Percentiles rank a stretch among this genome's conserved stretches.
Evolutionary conservation across 2,797 vertebrate genomes (phyloP).

Genomic region (Mycteria americana): DNA sequence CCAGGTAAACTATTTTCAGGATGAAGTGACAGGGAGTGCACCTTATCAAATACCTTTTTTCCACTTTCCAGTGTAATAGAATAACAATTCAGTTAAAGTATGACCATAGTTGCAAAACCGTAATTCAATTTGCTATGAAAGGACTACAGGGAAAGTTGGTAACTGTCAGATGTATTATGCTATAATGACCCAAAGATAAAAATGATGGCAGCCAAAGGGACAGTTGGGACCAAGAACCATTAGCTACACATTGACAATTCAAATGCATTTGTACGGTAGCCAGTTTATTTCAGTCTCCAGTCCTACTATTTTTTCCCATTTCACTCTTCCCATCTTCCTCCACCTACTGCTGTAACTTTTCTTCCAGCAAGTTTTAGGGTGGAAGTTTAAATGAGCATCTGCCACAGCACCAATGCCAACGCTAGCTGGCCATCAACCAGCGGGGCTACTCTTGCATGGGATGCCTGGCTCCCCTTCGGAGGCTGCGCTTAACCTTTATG

Average conservation of each 20-base stretch:
- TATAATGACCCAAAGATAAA: slow-evolving; percentile 29
- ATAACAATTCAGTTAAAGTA: not conserved
- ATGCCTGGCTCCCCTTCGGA: slow-evolving; percentile 50
- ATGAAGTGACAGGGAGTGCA: not conserved
- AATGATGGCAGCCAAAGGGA: not conserved
- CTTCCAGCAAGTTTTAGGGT: slow-evolving; percentile 53
- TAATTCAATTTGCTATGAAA: not conserved
- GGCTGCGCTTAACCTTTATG: slow-evolving; percentile 46
- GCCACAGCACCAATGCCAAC: slow-evolving; percentile 49
- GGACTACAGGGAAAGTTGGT: not conserved
- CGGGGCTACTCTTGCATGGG: slow-evolving; percentile 48
- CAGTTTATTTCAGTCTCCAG: not conserved
- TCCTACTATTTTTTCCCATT: not conserved
- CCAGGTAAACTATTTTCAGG: not conserved
- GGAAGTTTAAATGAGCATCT: slow-evolving; percentile 76
- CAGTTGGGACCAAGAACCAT: not conserved
- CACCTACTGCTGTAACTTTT: slow-evolving; percentile 29
- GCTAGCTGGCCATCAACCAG: slow-evolving; percentile 45
- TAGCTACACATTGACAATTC: not conserved
- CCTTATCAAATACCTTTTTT: not conserved
- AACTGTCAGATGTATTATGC: not conserved
- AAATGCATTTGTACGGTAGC: not conserved
- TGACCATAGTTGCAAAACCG: not conserved
- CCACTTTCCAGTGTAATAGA: not conserved
- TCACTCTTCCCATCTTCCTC: not conserved